These are phyloP conservation scores for Achatina immaculata DNA, from an alignment of 1,140 invertebrate species.

Conservation along the genomic window DNA sequence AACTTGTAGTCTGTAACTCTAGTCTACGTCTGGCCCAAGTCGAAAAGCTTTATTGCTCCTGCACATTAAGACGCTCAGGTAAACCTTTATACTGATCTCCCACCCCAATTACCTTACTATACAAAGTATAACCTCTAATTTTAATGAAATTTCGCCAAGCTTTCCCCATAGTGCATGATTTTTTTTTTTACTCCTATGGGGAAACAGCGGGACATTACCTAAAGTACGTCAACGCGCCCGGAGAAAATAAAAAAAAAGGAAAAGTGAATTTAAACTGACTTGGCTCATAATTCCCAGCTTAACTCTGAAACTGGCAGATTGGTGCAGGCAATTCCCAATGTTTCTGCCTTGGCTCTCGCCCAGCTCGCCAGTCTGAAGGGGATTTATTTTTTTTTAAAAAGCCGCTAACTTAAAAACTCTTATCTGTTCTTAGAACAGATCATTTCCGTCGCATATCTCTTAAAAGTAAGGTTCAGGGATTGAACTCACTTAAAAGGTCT, in stretches of 20 bases:
- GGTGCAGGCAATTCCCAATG: background rate
- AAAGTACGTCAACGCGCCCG: too few relatives aligned
- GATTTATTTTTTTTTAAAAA: background rate
- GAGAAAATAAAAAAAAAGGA: background rate
- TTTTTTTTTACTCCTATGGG: too few relatives aligned
- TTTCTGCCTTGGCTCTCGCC: background rate
- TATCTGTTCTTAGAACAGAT: background rate
- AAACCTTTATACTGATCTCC: too few relatives aligned
- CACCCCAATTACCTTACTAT: too few relatives aligned
- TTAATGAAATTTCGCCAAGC: too few relatives aligned
- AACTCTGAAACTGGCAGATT: slow-evolving; percentile 3
- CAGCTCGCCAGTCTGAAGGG: slow-evolving; percentile 9
- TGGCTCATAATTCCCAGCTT: background rate
- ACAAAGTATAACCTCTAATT: too few relatives aligned
- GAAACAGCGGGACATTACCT: too few relatives aligned
- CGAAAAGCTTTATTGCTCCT: too few relatives aligned
- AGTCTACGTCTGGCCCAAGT: too few relatives aligned
- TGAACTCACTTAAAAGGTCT: background rate
- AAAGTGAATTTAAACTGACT: background rate
- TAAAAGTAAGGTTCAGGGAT: background rate
- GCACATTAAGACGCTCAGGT: too few relatives aligned
- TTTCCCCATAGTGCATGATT: too few relatives aligned
- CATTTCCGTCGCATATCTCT: background rate
- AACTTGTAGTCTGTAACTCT: too few relatives aligned
- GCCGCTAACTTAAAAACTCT: background rate